Base-by-base conservation (phyloP, 2,888 invertebrate species). In the Itoplectis maculator region DNA sequence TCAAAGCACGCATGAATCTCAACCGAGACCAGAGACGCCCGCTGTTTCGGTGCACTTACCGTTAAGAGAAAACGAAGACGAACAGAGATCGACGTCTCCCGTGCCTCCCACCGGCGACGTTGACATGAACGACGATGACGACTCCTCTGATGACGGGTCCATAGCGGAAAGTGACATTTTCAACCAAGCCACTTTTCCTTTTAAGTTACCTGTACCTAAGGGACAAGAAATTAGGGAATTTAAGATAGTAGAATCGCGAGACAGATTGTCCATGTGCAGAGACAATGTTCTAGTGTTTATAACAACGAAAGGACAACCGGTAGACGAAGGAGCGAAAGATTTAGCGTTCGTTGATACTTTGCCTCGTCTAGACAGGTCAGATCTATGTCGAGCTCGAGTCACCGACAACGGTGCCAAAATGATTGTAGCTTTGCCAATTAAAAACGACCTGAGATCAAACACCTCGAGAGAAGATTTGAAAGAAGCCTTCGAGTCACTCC, bases 261-360 rank as follows among this genome's bases (percentile, higher is more conserved):
- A 83, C 18, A 70, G 61, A 29, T 37, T 81, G 0, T 59, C 69
- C 3, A 83, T 78, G 78, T 65, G 66, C 13, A 74, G 47, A 9
- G 80, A 76, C 8, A 83, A 83, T 15, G 9, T 75, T 0, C 73
- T 72, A 8, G 51, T 73, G 5, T 80, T 83, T 6, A 23, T 80
- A 15, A 79, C 79, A 2, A 65, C 65, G 0, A 56, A 56, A 40
- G 56, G 42, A 9, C 76, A 80, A 45, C 35, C 72, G 5, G 23
- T 69, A 7, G 83, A 83, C 45, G 73, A 68, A 37, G 79, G 79
- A 18, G 76, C 77, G 2, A 63, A 35, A 13, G 73, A 78, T 6
- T 15, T 76, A 3, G 47, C 45, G 11, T 8, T 45, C 2, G 23
- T 15, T 1, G 2, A n/a, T 13, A 45, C 18, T 4, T 13, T 68